Evolutionary conservation across 2,888 invertebrate genomes (phyloP).

Genomic region (Drosophila vallismaia): DNA sequence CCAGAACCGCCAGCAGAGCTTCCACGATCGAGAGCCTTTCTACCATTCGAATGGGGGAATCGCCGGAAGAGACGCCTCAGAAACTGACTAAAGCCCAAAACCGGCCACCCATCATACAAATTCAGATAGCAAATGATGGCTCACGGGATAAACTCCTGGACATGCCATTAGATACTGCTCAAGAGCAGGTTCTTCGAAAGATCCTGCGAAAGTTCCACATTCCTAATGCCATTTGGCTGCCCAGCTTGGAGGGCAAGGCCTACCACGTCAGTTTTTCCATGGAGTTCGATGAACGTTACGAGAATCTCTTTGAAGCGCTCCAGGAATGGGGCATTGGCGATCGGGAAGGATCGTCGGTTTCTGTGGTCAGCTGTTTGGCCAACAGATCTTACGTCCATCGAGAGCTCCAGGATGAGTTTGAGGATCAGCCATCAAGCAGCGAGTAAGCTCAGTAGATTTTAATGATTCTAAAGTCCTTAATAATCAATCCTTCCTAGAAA

Average conservation of each 20-base stretch:
- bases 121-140: slow-evolving; percentile 49
- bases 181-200: slow-evolving; percentile 85
- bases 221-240: slow-evolving; percentile 86
- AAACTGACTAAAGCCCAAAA: slow-evolving; percentile 3
- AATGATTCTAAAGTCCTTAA: neutral
- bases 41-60: slow-evolving; percentile 22
- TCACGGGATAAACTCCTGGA: slow-evolving; percentile 48
- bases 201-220: slow-evolving; percentile 85
- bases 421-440: slow-evolving; percentile 9
- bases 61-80: neutral
- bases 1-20: slow-evolving; percentile 5
- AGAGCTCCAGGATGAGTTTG: slow-evolving; percentile 16
- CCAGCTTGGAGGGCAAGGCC: slow-evolving; percentile 85
- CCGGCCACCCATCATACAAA: slow-evolving; percentile 41
- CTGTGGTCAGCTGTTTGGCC: slow-evolving; percentile 87
- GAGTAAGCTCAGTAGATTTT: slow-evolving; percentile 7
- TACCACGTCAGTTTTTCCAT: slow-evolving; percentile 86
- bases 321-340: slow-evolving; percentile 87
- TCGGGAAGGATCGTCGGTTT: slow-evolving; percentile 86
- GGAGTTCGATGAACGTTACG: slow-evolving; percentile 86
- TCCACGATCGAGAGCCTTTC: slow-evolving; percentile 25
- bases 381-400: slow-evolving; percentile 68
- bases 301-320: slow-evolving; percentile 86
- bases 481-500: slow-evolving; percentile 42
- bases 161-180: slow-evolving; percentile 69